These are phyloP conservation scores for Notodromas monacha DNA, from an alignment of 2,888 invertebrate species.

Conservation along the genomic window DNA sequence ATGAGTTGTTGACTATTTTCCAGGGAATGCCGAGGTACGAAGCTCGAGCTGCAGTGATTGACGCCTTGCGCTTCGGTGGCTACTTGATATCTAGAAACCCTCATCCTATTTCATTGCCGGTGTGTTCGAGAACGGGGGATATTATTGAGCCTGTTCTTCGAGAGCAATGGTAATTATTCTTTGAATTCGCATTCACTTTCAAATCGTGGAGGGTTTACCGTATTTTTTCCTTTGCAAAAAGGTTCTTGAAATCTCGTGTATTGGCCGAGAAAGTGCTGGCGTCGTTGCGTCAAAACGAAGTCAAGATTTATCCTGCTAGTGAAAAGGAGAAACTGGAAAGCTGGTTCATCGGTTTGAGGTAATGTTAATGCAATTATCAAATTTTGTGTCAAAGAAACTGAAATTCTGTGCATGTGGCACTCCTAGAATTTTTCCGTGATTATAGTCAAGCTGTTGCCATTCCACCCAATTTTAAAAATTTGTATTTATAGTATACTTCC, in stretches of 20 bases:
- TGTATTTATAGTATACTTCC: too few relatives aligned
- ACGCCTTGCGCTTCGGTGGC: neutral
- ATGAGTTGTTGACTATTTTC: too few relatives aligned
- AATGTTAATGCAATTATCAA: too few relatives aligned
- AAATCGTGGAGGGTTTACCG: too few relatives aligned
- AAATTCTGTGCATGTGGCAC: too few relatives aligned
- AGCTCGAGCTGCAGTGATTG: neutral
- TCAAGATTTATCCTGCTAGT: slow-evolving; percentile 1
- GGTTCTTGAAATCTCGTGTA: neutral
- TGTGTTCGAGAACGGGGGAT: neutral
- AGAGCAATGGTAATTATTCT: slow-evolving; percentile 2
- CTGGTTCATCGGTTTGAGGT: too few relatives aligned
- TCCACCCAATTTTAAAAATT: too few relatives aligned
- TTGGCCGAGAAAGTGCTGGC: slow-evolving; percentile 1
- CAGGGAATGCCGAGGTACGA: neutral
- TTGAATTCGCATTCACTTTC: too few relatives aligned
- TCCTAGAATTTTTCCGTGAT: too few relatives aligned
- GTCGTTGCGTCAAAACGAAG: neutral
- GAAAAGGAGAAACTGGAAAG: too few relatives aligned
- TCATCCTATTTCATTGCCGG: neutral
- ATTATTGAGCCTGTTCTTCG: neutral
- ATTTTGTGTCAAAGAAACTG: too few relatives aligned
- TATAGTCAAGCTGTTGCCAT: too few relatives aligned
- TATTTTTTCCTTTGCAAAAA: neutral
- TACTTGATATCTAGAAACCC: neutral